Conservation (phyloP, 2,888 invertebrate genomes). For the Stratiomys singularior region DNA sequence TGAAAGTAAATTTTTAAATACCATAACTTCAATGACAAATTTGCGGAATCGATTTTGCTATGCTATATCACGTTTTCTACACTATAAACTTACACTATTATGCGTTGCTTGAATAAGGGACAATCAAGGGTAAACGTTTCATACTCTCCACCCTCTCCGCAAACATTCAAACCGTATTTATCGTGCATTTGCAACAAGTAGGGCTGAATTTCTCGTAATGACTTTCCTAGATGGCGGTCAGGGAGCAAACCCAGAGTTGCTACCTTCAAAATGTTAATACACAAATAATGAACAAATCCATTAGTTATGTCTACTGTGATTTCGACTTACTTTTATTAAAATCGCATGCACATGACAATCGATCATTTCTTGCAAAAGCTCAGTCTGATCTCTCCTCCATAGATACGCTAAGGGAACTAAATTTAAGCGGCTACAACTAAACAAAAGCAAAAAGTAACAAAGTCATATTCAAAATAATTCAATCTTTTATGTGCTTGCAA, state of each 20-base stretch:
- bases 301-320: neutral
- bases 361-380: constrained; percentile 97
- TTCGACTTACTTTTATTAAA: constrained; percentile 84
- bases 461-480: neutral
- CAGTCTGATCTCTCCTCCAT: constrained; percentile 95
- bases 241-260: constrained; percentile 93
- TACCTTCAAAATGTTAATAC: constrained; percentile 65
- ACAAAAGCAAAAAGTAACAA: neutral
- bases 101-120: constrained; percentile 90
- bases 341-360: constrained; percentile 91
- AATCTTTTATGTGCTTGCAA: neutral
- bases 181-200: constrained; percentile 90
- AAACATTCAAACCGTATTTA: constrained; percentile 94
- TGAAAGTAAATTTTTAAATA: constrained; percentile 59
- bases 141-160: constrained; percentile 99
- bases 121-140: constrained; percentile 98
- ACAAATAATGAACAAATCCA: constrained; percentile 37
- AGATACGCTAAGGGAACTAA: constrained; percentile 91
- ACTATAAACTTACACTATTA: constrained; percentile 91
- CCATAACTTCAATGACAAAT: neutral
- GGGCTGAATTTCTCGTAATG: constrained; percentile 84
- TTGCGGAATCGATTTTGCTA: too few relatives aligned
- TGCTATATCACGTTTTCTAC: too few relatives aligned
- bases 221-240: constrained; percentile 85
- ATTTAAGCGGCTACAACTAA: constrained; percentile 88